phyloP scores from a whole-genome alignment of 2,888 invertebrate genomes.

The Phalera bucephala region DNA sequence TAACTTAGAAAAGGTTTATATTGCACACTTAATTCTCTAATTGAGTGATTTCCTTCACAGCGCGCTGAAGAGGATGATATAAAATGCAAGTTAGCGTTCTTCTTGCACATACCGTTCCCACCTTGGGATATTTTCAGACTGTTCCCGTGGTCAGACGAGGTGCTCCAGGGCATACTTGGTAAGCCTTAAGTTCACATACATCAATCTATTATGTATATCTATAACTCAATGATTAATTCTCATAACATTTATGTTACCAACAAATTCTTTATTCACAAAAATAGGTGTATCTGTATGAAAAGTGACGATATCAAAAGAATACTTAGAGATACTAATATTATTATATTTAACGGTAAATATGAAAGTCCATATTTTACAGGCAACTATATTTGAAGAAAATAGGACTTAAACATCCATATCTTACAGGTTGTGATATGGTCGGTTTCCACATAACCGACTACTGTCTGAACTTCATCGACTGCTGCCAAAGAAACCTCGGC shows the following conservation, averaged over 20 bases:
- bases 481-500: slow-evolving; percentile 93
- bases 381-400: no score
- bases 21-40: slow-evolving; percentile 3
- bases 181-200: no score
- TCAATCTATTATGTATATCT: no score
- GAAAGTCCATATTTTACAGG: no score
- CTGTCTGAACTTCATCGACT: slow-evolving; percentile 95
- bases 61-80: slow-evolving; percentile 90
- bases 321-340: no score
- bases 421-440: slow-evolving; percentile 93
- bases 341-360: no score
- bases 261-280: no score
- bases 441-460: slow-evolving; percentile 96
- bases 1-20: background rate
- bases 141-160: slow-evolving; percentile 96
- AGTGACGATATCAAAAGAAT: no score
- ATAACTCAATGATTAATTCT: no score
- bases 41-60: slow-evolving; percentile 58
- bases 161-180: slow-evolving; percentile 95
- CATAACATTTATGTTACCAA: no score
- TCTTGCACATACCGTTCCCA: slow-evolving; percentile 97
- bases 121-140: slow-evolving; percentile 96
- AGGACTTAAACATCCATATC: no score
- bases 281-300: no score
- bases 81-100: slow-evolving; percentile 93